phyloP scores from a whole-genome alignment of 2,888 invertebrate genomes.

The Vesta saturnalis region DNA sequence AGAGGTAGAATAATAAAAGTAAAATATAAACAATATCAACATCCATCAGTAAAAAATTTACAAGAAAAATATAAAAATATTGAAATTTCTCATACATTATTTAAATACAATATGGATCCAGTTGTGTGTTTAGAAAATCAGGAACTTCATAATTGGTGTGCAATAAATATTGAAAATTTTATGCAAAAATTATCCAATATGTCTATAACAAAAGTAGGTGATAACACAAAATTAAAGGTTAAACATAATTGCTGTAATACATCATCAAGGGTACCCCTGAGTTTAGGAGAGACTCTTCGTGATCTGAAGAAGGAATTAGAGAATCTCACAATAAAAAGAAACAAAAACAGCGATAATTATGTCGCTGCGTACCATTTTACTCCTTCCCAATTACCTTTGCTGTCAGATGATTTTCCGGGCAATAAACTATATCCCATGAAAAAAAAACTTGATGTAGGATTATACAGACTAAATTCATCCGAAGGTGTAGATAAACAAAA shows the following conservation, averaged over 20 bases:
- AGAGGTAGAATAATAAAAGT: constrained; percentile 6
- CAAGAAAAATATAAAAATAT: constrained; percentile 9
- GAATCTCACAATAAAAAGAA: background rate
- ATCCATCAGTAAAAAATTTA: constrained; percentile 19
- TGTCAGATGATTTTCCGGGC: background rate
- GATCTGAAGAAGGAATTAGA: constrained; percentile 3
- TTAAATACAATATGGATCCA: constrained; percentile 15
- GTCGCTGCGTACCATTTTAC: background rate
- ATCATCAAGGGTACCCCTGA: background rate
- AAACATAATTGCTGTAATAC: constrained; percentile 5
- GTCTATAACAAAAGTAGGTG: background rate
- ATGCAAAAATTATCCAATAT: background rate
- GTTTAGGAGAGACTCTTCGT: background rate
- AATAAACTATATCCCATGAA: background rate
- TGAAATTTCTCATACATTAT: constrained; percentile 2
- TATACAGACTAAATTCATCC: too few species aligned
- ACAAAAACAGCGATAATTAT: background rate
- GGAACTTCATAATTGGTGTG: constrained; percentile 4
- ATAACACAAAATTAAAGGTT: background rate
- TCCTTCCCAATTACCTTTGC: background rate
- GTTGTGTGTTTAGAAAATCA: constrained; percentile 13
- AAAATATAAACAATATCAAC: constrained; percentile 23
- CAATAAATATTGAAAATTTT: background rate
- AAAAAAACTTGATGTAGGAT: too few species aligned
- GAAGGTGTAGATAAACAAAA: background rate